A percentile compares a stretch with the other conserved stretches of the same genome.
Evolutionary conservation across 2,797 vertebrate species (phyloP).

Genomic region (Xiphorhynchus erythropygius): DNA sequence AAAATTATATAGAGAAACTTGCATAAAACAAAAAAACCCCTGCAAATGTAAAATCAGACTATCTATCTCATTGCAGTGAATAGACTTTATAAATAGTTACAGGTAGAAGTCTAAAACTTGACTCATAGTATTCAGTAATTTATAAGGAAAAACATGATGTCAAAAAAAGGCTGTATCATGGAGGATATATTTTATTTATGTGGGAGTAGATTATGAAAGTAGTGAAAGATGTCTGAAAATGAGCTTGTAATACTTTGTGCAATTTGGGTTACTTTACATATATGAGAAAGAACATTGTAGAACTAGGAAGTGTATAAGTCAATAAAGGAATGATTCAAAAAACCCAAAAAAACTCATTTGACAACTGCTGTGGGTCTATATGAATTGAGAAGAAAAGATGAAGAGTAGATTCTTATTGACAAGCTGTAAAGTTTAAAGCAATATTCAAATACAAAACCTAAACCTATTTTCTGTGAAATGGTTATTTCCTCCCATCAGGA

Average conservation of each 20-base stretch:
- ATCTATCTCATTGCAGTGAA: not conserved
- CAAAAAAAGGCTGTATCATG: rapidly evolving
- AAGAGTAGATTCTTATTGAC: not conserved
- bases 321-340: not conserved
- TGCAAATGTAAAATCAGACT: not conserved
- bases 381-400: not conserved
- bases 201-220: not conserved
- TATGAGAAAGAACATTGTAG: not conserved
- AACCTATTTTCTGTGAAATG: not conserved
- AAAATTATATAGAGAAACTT: not conserved
- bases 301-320: not conserved
- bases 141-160: not conserved
- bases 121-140: not conserved
- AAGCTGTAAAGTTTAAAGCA: not conserved
- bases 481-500: not conserved
- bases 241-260: not conserved
- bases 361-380: not conserved
- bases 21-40: not conserved
- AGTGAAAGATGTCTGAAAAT: not conserved
- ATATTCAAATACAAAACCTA: not conserved
- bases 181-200: not conserved
- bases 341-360: not conserved
- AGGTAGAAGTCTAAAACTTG: not conserved
- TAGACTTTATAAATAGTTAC: not conserved
- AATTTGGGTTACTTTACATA: not conserved